A percentile compares a stretch with the other conserved stretches of the same genome.
phyloP scores from a whole-genome alignment of 2,888 invertebrate genomes.

The Drosophila nr. fundita region DNA sequence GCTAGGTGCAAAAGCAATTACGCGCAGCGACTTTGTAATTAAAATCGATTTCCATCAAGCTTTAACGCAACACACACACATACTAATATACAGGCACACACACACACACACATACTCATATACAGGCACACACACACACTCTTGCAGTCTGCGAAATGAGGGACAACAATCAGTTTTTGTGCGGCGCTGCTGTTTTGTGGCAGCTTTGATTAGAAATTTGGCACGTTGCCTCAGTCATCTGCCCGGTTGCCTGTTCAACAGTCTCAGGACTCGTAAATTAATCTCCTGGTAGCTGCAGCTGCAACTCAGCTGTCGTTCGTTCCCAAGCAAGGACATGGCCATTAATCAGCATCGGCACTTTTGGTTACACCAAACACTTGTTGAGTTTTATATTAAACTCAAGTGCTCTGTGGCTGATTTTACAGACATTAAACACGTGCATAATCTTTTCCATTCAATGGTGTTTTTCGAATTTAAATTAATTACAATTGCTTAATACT shows the following conservation, averaged over 20 bases:
- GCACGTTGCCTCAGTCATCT: slow-evolving; percentile 32
- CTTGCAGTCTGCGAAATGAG: slow-evolving; percentile 14
- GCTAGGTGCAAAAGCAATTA: slow-evolving; percentile 77
- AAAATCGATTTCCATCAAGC: slow-evolving; percentile 77
- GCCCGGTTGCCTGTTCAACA: not conserved
- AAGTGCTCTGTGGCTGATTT: not conserved
- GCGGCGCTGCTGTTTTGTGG: slow-evolving; percentile 62
- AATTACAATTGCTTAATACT: not conserved
- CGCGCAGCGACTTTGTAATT: slow-evolving; percentile 79
- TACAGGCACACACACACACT: slow-evolving; percentile 2
- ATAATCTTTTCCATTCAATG: not conserved
- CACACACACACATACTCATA: slow-evolving; percentile 9
- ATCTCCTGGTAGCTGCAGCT: slow-evolving; percentile 13
- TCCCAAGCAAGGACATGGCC: not conserved
- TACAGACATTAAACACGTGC: not conserved
- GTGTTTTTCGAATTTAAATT: not conserved
- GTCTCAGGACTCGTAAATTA: slow-evolving; percentile 8
- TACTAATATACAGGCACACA: slow-evolving; percentile 1
- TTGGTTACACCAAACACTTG: not conserved
- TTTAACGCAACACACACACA: slow-evolving; percentile 44
- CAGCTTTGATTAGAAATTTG: slow-evolving; percentile 76
- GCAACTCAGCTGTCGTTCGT: not conserved
- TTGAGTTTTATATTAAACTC: not conserved
- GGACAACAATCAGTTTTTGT: slow-evolving; percentile 66
- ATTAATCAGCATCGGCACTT: not conserved